Evolutionary conservation across 2,797 vertebrate genomes (phyloP).

Genomic region (Aselliscus stoliczkanus): DNA sequence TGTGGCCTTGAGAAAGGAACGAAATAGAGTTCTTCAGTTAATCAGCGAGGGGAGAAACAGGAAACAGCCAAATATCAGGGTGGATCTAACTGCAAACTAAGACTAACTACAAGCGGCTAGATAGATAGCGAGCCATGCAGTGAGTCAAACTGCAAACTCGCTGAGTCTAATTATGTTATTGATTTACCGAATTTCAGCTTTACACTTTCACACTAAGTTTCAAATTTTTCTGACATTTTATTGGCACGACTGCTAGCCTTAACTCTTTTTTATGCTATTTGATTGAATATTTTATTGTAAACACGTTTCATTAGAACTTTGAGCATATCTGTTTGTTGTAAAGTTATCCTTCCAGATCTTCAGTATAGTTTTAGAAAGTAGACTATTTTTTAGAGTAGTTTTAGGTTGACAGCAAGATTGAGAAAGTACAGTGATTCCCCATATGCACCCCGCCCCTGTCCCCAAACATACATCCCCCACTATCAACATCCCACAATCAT

Average conservation of each 20-base stretch:
- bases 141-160: too few relatives aligned
- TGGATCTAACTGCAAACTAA: too few relatives aligned
- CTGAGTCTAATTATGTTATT: too few relatives aligned
- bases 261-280: background rate
- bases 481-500: background rate
- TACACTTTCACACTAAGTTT: background rate
- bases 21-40: too few relatives aligned
- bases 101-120: too few relatives aligned
- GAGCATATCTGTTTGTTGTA: background rate
- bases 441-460: background rate
- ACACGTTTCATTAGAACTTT: background rate
- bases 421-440: background rate
- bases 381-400: background rate
- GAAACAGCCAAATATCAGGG: too few relatives aligned
- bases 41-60: too few relatives aligned
- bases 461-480: background rate
- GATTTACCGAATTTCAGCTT: too few relatives aligned
- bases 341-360: background rate
- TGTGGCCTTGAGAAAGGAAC: too few relatives aligned
- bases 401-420: background rate
- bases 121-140: too few relatives aligned
- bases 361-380: background rate
- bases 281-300: background rate
- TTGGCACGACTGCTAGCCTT: background rate
- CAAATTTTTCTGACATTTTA: background rate